phyloP scores from a whole-genome alignment of 2,888 invertebrate genomes.

The Mythimna loreyi region DNA sequence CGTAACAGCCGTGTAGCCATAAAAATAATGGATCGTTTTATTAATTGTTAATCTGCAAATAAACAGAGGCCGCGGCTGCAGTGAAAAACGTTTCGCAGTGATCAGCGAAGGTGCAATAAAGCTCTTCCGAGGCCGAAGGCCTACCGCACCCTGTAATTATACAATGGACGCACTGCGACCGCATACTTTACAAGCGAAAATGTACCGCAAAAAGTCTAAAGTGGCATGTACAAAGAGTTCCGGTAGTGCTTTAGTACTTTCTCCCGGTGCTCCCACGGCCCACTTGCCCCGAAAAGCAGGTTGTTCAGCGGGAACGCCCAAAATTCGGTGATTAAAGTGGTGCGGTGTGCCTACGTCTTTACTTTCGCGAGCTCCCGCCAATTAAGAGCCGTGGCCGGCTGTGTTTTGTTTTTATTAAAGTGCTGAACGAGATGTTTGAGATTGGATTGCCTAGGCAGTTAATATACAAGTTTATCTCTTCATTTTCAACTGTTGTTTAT shows the following conservation, averaged over 20 bases:
- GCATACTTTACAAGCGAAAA: conserved; percentile 80
- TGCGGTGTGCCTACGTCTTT: conserved; percentile 77
- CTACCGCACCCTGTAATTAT: conserved; percentile 80
- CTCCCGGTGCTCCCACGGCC: conserved; percentile 87
- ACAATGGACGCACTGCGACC: conserved; percentile 70
- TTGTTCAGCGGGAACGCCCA: conserved; percentile 87
- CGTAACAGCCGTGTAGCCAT: conserved; percentile 57
- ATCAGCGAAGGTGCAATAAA: conserved; percentile 67
- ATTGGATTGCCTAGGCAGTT: conserved; percentile 54
- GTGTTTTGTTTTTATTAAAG: conserved; percentile 69
- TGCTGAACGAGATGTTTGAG: conserved; percentile 67
- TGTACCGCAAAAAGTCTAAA: conserved; percentile 80
- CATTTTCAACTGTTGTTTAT: conserved; percentile 24
- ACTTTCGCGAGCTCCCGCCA: conserved; percentile 83
- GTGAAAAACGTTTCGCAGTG: conserved; percentile 43
- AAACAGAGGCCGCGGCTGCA: conserved; percentile 48
- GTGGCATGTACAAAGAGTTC: conserved; percentile 78
- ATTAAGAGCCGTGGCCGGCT: conserved; percentile 72
- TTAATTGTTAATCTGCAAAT: conserved; percentile 68
- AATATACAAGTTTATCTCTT: conserved; percentile 26
- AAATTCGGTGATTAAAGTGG: conserved; percentile 86
- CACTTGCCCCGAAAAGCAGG: conserved; percentile 80
- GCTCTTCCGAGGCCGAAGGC: conserved; percentile 57
- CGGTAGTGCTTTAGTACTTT: conserved; percentile 83
- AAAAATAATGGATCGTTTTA: conserved; percentile 66